Percentiles rank a stretch among this genome's conserved stretches.
These are phyloP conservation scores for Argyrosomus regius DNA, from an alignment of 2,797 vertebrate genomes.

Conservation along the genomic window DNA sequence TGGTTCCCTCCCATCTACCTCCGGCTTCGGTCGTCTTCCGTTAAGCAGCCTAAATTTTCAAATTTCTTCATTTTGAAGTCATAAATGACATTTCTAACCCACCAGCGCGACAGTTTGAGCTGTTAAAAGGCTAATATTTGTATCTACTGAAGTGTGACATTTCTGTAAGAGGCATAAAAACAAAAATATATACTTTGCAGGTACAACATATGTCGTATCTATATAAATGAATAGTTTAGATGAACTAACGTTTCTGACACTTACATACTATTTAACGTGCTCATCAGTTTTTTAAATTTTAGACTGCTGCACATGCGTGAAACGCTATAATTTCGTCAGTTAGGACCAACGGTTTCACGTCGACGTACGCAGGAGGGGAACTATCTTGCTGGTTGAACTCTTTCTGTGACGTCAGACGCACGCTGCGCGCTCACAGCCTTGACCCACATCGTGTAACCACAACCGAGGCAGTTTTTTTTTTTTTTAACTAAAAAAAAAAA, in stretches of 20 bases:
- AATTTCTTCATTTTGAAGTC: background rate
- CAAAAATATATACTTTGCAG: background rate
- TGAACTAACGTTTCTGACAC: background rate
- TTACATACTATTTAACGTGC: too few relatives aligned
- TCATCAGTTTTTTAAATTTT: accelerated
- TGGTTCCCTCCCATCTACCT: conserved; percentile 15
- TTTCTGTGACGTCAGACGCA: conserved; percentile 61
- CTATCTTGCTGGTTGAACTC: conserved; percentile 41
- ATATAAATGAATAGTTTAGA: background rate
- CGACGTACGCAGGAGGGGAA: background rate
- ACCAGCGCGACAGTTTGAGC: accelerated
- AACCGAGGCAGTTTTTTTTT: background rate
- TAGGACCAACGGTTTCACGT: background rate
- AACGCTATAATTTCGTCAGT: background rate
- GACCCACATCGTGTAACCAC: conserved; percentile 13
- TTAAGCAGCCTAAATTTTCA: background rate
- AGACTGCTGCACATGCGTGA: background rate
- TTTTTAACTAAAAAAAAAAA: background rate
- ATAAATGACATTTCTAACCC: background rate
- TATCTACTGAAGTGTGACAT: background rate
- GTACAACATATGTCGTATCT: background rate
- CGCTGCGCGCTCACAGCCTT: conserved; percentile 36
- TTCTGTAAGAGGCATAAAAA: background rate
- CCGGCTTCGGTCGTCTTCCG: conserved; percentile 36
- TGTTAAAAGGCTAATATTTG: background rate